These are phyloP conservation scores for Saccopteryx bilineata DNA, from an alignment of 2,113 vertebrate species.

Conservation along the genomic window DNA sequence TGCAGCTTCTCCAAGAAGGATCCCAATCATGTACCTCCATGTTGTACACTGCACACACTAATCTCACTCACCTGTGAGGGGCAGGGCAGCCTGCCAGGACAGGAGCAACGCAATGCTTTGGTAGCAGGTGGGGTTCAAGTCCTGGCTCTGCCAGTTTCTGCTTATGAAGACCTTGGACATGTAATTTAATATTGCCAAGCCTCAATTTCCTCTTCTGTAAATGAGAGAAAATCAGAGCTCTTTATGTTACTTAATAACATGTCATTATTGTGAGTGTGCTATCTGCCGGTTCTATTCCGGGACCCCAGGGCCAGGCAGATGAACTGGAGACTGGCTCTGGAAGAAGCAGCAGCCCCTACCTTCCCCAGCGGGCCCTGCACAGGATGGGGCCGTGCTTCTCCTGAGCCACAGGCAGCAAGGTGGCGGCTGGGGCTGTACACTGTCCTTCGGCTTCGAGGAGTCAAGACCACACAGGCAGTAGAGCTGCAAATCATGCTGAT, in stretches of 20 bases:
- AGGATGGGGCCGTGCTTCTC: background rate
- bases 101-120: background rate
- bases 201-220: constrained; percentile 58
- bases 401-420: background rate
- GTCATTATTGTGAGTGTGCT: background rate
- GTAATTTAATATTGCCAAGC: constrained; percentile 39
- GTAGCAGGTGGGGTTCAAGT: background rate
- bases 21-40: background rate
- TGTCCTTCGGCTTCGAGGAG: background rate
- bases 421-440: background rate
- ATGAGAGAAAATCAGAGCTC: constrained; percentile 55
- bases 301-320: background rate
- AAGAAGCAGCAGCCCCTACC: background rate
- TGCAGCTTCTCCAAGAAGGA: background rate
- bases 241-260: constrained; percentile 48
- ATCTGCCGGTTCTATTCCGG: background rate
- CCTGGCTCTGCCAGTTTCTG: constrained; percentile 3
- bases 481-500: background rate
- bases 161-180: background rate
- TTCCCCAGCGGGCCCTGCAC: background rate
- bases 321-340: background rate
- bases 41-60: background rate
- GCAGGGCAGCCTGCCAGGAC: background rate
- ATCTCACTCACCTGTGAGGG: background rate
- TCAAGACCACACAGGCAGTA: background rate